Base-by-base conservation (phyloP, 2,888 invertebrate species). In the Aphrophora alni region DNA sequence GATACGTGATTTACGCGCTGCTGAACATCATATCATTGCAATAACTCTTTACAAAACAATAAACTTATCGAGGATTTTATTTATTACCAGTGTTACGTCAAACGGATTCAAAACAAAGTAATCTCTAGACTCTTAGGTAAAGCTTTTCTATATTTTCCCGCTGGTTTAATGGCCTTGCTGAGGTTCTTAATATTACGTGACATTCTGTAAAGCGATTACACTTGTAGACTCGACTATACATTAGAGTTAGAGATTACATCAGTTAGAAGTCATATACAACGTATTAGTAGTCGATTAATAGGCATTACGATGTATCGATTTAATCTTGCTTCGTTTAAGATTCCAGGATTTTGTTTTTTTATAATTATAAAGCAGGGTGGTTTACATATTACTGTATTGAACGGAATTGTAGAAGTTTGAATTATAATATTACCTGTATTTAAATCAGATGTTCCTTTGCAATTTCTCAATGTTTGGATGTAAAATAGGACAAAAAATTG, bases 11-110 rank as follows among this genome's bases (percentile, higher is more conserved):
- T 59, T 59, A 59, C 59, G 21, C 59, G 21, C 59, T 5, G 59
- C 10, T 59, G 21, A 59, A 59, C 59, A 59, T 59, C 78, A 78
- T 78, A 78, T 78, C 78, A 44, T n/a, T 28, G 78, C 73, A 72
- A 72, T 78, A 78, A 78, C 78, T 78, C 78, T 73, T 26, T 44
- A 59, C 73, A 28, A 59, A 78, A 78, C 78, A 78, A 78, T 78
- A 78, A 78, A 78, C 78, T 78, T 78, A 78, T 78, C 78, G 73
- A 21, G 44, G 12, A 12, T 28, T 72, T 73, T 78, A 78, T 78
- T 78, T 78, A 78, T 78, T 73, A 78, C 78, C 72, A 28, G 73
- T 78, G 72, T 78, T 78, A 51, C 73, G 78, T 78, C 78, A 78
- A 44, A 21, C 28, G 1, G 71, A 71, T 71, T 33, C 59, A 12